Evolutionary conservation across 2,888 invertebrate genomes (phyloP), one percentile per base, ranked within the genome.

Genomic region (Tineola bisselliella): DNA sequence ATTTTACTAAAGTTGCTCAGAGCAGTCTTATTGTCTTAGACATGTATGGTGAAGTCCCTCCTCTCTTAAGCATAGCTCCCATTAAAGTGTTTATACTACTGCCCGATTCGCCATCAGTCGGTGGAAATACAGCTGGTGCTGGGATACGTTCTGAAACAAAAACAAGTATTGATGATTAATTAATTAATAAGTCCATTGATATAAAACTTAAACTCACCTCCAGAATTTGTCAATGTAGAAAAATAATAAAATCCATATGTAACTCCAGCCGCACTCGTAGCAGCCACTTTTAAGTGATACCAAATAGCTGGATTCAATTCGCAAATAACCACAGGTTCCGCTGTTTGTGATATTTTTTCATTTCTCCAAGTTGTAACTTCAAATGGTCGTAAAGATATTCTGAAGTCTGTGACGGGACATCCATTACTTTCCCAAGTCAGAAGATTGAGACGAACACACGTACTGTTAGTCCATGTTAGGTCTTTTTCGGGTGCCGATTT

Each of bases 351-450:
- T 44, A 88, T 89, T 0, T 87, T 86, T 44, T 89, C 87, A 0
- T 89, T 73, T 18, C 83, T 81, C 91, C 90, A 90, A 0, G 79
- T 65, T 0, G 77, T 70, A 44, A 84, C 84, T 31, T 77, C 88
- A 63, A 90, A 79, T 15, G 84, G 79, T 56, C 88, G 82, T 68
- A 91, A 88, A 67, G 93, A 92, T 17, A 96, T 90, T n/a, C 92
- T 89, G 74, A 94, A 95, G 70, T 93, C 92, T 61, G 89, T 89
- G 66, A 96, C 91, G 0, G 93, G 91, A 76, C 97, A 97, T 31
- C 95, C 95, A 60, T 94, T 94, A 73, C 93, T 93, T 67, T 93
- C 93, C 96, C 96, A 97, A 8, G 93, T 91, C 48, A 92, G 88
- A 48, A 97, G 87, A 75, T 94, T 93, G 38, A 96, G 84, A 61